Evolutionary conservation across 2,888 invertebrate species (phyloP).

Genomic region (Dynastes grantii): DNA sequence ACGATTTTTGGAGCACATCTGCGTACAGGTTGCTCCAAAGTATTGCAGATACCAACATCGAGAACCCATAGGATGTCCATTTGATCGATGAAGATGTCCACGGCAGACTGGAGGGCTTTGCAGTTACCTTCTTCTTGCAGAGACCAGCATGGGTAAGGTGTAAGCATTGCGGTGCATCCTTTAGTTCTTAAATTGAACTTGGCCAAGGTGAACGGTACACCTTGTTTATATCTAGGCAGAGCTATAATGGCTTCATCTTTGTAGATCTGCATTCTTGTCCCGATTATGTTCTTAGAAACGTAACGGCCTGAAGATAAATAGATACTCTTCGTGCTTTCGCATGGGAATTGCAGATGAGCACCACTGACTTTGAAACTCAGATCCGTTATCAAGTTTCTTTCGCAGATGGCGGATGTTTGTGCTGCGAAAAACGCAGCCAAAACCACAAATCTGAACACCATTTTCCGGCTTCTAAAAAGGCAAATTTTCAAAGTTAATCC

Average conservation of each 20-base stretch:
- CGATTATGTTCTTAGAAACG: slow-evolving; percentile 75
- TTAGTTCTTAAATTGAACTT: slow-evolving; percentile 70
- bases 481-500: neutral
- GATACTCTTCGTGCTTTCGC: slow-evolving; percentile 73
- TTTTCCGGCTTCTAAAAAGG: slow-evolving; percentile 23
- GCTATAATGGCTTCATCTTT: slow-evolving; percentile 74
- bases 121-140: slow-evolving; percentile 79
- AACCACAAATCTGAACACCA: slow-evolving; percentile 55
- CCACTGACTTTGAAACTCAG: slow-evolving; percentile 67
- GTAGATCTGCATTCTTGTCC: slow-evolving; percentile 75
- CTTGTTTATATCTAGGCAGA: slow-evolving; percentile 76
- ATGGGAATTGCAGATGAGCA: slow-evolving; percentile 71
- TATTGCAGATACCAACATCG: slow-evolving; percentile 81
- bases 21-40: slow-evolving; percentile 77
- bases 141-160: slow-evolving; percentile 78
- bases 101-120: slow-evolving; percentile 79
- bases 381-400: slow-evolving; percentile 62
- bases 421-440: slow-evolving; percentile 56
- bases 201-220: slow-evolving; percentile 80
- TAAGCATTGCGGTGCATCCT: slow-evolving; percentile 71
- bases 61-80: slow-evolving; percentile 82
- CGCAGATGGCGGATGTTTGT: slow-evolving; percentile 54
- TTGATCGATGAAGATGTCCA: slow-evolving; percentile 77
- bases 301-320: slow-evolving; percentile 75
- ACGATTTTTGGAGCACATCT: slow-evolving; percentile 81